Percentiles rank a stretch among this genome's conserved stretches.
Evolutionary conservation across 2,797 vertebrate genomes (phyloP).

Genomic region (Neosilurus mollespiculum): DNA sequence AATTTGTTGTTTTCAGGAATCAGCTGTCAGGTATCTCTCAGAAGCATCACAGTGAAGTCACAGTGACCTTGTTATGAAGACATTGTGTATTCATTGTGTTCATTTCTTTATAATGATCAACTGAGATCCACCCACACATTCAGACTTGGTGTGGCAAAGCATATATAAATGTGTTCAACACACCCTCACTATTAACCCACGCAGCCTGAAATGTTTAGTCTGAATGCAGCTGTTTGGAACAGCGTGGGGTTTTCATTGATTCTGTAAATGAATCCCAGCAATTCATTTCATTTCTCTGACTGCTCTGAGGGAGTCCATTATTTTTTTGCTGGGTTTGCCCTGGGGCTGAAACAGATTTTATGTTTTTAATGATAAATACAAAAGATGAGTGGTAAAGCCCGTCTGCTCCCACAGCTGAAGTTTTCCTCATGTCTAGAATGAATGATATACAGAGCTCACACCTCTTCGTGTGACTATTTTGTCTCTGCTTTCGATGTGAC

Average conservation of each 20-base stretch:
- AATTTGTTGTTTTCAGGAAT: conserved; percentile 46
- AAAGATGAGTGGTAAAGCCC: neutral
- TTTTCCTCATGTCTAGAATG: neutral
- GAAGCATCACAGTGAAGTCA: conserved; percentile 33
- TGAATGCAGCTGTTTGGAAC: conserved; percentile 6
- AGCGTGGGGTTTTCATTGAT: neutral
- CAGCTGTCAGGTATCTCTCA: conserved; percentile 41
- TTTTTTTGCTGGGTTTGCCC: conserved; percentile 5
- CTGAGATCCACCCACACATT: neutral
- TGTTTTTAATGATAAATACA: neutral
- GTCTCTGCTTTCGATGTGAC: conserved; percentile 1
- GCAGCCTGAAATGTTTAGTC: neutral
- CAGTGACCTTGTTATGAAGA: conserved; percentile 8
- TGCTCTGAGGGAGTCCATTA: conserved; percentile 28
- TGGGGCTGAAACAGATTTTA: neutral
- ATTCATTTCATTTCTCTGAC: conserved; percentile 8
- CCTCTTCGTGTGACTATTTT: conserved; percentile 15
- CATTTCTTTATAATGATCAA: neutral
- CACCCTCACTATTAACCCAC: conserved; percentile 5
- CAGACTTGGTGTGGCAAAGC: neutral
- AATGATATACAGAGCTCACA: neutral
- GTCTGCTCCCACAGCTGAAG: neutral
- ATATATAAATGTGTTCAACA: neutral
- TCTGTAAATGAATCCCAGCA: conserved; percentile 14
- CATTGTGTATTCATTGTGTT: neutral